Evolutionary conservation across 2,797 vertebrate genomes (phyloP), one percentile per base, ranked within the genome.

Genomic region (Anguilla pacifica): DNA sequence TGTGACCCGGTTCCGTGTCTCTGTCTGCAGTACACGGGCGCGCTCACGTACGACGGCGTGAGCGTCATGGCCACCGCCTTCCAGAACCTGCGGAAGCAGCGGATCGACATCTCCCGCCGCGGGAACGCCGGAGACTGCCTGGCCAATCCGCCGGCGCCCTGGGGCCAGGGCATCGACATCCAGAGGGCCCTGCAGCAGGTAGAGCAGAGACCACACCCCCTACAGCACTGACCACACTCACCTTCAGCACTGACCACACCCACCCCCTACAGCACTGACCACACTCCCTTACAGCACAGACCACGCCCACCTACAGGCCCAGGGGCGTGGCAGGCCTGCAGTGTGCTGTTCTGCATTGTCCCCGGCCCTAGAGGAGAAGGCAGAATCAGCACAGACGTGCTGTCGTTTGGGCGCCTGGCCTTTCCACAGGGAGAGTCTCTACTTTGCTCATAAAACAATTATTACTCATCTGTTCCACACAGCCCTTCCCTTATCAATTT

Each of bases 151-250:
- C 98, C 99, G 0, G 98, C 99, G 89, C 99, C 99, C 84, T 99
- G 99, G 99, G 98, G 98, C 35, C 98, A 99, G 89, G 99, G 99
- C 84, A 99, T 99, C 5, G 99, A 99, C 95, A 99, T 99, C 93
- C 98, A 99, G 95, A 96, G 99, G 95, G 98, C 99, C 0, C 93
- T 99, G 89, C 98, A 99, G 95, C 98, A 99, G 98, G 98, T 99
- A 77, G 22, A 74, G 28, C 17, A 64, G 61, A 6, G 3, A 64
- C 4, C 19, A 15, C 19, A 22, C 61, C 2, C 25, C 6, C 1
- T 70, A 25, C 64, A 70, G 10, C 25, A 25, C 59, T 5, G 4
- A 64, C 15, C 59, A 6, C 35, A 59, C 53, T 4, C 55, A 67
- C 57, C 61, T 91, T 64, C 88, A 57, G 9, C 55, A 57, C 55